These are phyloP conservation scores for Nannoperca australis DNA, from an alignment of 2,797 vertebrate species.

Conservation along the genomic window DNA sequence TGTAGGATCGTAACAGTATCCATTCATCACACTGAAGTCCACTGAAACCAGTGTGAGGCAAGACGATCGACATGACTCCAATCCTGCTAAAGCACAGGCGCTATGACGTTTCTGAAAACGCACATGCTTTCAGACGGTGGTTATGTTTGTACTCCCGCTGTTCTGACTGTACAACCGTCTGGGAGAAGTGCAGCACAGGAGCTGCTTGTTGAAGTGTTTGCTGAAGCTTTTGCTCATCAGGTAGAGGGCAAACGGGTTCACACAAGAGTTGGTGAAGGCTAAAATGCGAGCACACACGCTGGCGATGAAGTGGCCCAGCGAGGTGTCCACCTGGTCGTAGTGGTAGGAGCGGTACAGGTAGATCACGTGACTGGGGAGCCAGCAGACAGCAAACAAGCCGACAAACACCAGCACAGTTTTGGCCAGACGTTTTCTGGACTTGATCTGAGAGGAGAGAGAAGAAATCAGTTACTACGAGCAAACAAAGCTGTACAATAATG, in stretches of 20 bases:
- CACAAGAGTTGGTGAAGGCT: slow-evolving; percentile 95
- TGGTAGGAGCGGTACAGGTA: slow-evolving; percentile 97
- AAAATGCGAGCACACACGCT: slow-evolving; percentile 91
- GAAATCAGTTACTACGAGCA: neutral
- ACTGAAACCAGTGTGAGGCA: neutral
- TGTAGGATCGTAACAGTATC: neutral
- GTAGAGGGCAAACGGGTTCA: slow-evolving; percentile 96
- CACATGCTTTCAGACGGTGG: slow-evolving; percentile 52
- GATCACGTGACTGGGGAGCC: slow-evolving; percentile 95
- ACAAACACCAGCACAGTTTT: slow-evolving; percentile 97
- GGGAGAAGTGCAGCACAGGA: slow-evolving; percentile 88
- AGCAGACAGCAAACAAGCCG: slow-evolving; percentile 94
- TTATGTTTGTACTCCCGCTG: slow-evolving; percentile 66
- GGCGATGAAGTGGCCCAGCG: slow-evolving; percentile 89
- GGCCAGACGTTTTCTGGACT: slow-evolving; percentile 94
- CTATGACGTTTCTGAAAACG: neutral
- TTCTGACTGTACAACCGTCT: slow-evolving; percentile 53
- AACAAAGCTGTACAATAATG: neutral
- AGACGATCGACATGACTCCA: neutral
- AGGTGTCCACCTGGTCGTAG: slow-evolving; percentile 93
- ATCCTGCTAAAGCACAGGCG: neutral
- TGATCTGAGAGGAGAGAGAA: slow-evolving; percentile 83
- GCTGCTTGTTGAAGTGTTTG: slow-evolving; percentile 94
- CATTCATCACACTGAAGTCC: neutral
- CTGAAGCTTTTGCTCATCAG: slow-evolving; percentile 95